Evolutionary conservation across 2,888 invertebrate species (phyloP).

Genomic region (Chydorus sphaericus): DNA sequence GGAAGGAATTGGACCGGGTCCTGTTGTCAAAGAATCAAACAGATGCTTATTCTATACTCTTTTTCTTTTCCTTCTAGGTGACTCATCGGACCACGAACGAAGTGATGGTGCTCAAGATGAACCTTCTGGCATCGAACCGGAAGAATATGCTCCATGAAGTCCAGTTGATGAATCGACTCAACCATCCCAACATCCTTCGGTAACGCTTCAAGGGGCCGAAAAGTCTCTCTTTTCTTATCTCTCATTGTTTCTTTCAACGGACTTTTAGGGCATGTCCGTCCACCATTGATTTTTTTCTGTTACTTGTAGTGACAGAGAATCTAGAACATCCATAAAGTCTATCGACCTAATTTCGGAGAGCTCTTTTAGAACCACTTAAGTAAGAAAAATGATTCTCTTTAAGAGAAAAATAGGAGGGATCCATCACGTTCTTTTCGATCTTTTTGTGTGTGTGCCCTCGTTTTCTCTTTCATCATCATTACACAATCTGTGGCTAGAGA

Average conservation of each 20-base stretch:
- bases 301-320: background rate
- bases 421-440: no score
- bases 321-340: background rate
- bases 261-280: background rate
- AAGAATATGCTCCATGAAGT: conserved; percentile 94
- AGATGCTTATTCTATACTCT: background rate
- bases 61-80: conserved; percentile 46
- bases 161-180: conserved; percentile 87
- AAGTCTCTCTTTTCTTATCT: background rate
- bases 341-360: no score
- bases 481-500: no score
- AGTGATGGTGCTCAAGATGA: conserved; percentile 95
- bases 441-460: no score
- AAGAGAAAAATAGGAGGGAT: no score
- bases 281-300: no score
- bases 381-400: no score
- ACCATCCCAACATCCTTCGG: conserved; percentile 88
- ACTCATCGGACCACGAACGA: conserved; percentile 82
- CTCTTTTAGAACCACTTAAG: no score
- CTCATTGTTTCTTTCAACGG: background rate
- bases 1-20: no score
- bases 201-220: conserved; percentile 26
- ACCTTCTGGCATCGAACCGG: conserved; percentile 81
- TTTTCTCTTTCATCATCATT: no score
- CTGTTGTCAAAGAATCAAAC: no score